These are phyloP conservation scores for Gasteruption jaculator DNA, from an alignment of 2,888 invertebrate genomes.

Conservation along the genomic window DNA sequence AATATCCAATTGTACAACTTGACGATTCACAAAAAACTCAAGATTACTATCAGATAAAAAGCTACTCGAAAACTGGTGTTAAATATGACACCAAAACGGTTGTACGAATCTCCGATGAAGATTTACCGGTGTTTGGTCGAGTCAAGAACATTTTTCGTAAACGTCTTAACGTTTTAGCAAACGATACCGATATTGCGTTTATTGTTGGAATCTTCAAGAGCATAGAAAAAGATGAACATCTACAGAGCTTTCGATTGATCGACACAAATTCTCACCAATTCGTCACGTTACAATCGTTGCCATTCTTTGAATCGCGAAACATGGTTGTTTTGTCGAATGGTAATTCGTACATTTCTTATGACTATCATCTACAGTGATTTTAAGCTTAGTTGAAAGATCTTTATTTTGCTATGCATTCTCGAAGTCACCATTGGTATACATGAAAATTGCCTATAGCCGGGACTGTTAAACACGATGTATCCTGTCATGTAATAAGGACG, in stretches of 20 bases:
- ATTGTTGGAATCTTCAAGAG: not conserved
- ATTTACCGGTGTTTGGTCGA: not conserved
- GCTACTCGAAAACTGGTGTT: not conserved
- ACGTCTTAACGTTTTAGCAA: not conserved
- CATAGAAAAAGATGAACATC: not conserved
- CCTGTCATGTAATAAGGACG: too few relatives aligned
- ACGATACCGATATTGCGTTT: not conserved
- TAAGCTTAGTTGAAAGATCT: not conserved
- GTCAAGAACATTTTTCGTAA: not conserved
- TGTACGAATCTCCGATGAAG: conserved; percentile 6
- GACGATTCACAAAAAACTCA: conserved; percentile 2
- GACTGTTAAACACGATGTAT: too few relatives aligned
- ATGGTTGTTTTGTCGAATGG: not conserved
- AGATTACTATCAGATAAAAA: conserved; percentile 7
- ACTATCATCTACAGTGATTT: conserved; percentile 2
- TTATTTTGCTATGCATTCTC: conserved; percentile 6
- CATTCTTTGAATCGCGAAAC: conserved; percentile 6
- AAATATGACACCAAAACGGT: conserved; percentile 1
- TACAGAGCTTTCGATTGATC: conserved; percentile 1
- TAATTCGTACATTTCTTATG: conserved; percentile 1
- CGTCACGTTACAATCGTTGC: not conserved
- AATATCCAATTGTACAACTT: conserved; percentile 4
- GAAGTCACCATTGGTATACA: too few relatives aligned
- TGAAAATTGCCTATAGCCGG: too few relatives aligned
- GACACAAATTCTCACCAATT: not conserved